These are phyloP conservation scores for Globodera rostochiensis DNA, from an alignment of 1,140 invertebrate species.

Conservation along the genomic window DNA sequence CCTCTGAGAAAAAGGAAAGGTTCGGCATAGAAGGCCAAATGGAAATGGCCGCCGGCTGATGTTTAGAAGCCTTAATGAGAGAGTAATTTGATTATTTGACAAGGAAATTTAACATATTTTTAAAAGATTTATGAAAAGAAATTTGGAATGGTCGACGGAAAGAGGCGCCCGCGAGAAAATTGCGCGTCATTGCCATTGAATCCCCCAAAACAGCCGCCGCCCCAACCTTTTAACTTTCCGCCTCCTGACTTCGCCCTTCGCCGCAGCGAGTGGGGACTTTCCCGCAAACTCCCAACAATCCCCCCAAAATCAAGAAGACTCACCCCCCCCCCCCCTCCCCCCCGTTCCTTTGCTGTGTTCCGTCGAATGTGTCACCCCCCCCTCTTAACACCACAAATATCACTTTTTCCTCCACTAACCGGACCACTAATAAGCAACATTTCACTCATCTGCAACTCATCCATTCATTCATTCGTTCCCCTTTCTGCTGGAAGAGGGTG, in stretches of 20 bases:
- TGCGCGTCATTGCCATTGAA: neutral
- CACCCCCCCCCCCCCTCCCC: neutral
- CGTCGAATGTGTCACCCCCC: neutral
- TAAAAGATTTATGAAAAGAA: too few species aligned
- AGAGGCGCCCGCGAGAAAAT: neutral
- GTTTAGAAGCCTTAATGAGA: too few species aligned
- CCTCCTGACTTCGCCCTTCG: neutral
- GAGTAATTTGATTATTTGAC: too few species aligned
- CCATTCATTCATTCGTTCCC: neutral
- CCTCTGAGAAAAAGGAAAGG: neutral
- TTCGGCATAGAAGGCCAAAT: neutral
- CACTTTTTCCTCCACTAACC: neutral
- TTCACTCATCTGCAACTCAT: neutral
- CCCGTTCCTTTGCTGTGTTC: neutral
- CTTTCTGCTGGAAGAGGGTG: neutral
- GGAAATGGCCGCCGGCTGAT: too few species aligned
- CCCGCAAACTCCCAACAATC: neutral
- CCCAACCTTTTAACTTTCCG: neutral
- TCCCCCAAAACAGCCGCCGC: neutral
- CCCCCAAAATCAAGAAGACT: neutral
- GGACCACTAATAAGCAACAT: neutral
- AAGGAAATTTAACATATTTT: too few species aligned
- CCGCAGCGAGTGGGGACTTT: neutral
- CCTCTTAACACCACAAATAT: neutral
- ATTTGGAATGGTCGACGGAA: neutral